Base-by-base conservation (phyloP, 2,888 invertebrate species). In the Fissipunctia ypsillon region DNA sequence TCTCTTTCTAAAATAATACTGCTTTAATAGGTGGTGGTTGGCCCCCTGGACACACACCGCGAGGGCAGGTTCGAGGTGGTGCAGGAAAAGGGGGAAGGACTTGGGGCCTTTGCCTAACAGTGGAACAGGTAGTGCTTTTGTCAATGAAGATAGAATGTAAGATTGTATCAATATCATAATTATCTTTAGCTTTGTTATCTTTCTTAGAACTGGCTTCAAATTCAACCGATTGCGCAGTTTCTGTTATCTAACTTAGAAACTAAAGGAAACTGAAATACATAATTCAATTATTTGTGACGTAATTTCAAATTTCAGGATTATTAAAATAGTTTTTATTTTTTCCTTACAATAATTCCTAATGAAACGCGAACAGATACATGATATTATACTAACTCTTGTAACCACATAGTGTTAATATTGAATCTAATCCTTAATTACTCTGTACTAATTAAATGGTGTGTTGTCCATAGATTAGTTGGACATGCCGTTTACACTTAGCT, bases 401-500 rank as follows among this genome's bases (percentile, higher is more conserved):
- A 48, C 52, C 25, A 56, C 35, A 45, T 43, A 31, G 14, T 63
- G n/a, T 65, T 48, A 68, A 69, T 70, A 73, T 82, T 61, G 28
- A 45, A 69, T 73, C 28, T 79, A 69, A 75, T 70, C 60, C 67
- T 54, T 74, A 70, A 81, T 81, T 67, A 83, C 60, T 70, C 16
- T 35, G 52, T 56, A 5, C 54, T 74, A 60, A 80, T 83, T 75
- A 75, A 75, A 83, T 69, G 80, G 80, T 61, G 31, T 59, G 60
- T 50, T 67, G 59, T 74, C 75, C 59, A 48, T 66, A 54, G 80
- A 74, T 74, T 80, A 83, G 70, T 61, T 31, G 64, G 65, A 66
- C 65, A 80, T 73, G 35, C 56, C 68, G 75, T 70, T 83, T 70
- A 71, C 75, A 83, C 38, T 80, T 68, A 75, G 81, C 68, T 75